Conservation (phyloP, 2,797 vertebrate genomes). For the Mormyrus proboscirostris region DNA sequence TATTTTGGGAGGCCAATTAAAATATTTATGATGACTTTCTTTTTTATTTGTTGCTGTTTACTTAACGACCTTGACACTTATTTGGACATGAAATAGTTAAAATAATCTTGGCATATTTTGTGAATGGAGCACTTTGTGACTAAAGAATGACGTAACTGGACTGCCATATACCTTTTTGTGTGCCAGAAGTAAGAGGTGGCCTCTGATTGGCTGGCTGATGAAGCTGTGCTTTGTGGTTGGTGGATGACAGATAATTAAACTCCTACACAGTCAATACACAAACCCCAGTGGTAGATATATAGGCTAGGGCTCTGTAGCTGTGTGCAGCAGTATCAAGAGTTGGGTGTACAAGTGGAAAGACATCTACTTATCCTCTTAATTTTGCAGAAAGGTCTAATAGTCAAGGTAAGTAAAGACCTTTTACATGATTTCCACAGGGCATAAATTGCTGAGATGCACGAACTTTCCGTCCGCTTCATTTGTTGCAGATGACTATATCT, state of each 20-base stretch:
- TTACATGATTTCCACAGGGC: not conserved
- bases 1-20: conserved; percentile 50
- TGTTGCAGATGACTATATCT: not conserved
- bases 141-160: conserved; percentile 67
- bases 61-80: conserved; percentile 71
- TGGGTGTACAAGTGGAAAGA: conserved; percentile 55
- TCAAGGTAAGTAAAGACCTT: conserved; percentile 23
- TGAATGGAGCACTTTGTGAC: conserved; percentile 67
- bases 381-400: conserved; percentile 20
- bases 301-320: conserved; percentile 54
- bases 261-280: conserved; percentile 72
- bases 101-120: conserved; percentile 59
- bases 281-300: conserved; percentile 76
- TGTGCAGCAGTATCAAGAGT: conserved; percentile 63
- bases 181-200: conserved; percentile 45
- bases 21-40: conserved; percentile 51
- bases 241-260: conserved; percentile 62
- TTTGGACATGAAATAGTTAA: conserved; percentile 51
- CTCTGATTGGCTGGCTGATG: conserved; percentile 50
- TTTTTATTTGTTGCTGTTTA: conserved; percentile 47
- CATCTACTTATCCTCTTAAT: conserved; percentile 49
- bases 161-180: conserved; percentile 49
- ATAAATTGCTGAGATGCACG: not conserved
- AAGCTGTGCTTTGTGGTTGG: conserved; percentile 62
- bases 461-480: not conserved